phyloP scores from a whole-genome alignment of 1,140 invertebrate species.

The Conopomorpha cramerella region DNA sequence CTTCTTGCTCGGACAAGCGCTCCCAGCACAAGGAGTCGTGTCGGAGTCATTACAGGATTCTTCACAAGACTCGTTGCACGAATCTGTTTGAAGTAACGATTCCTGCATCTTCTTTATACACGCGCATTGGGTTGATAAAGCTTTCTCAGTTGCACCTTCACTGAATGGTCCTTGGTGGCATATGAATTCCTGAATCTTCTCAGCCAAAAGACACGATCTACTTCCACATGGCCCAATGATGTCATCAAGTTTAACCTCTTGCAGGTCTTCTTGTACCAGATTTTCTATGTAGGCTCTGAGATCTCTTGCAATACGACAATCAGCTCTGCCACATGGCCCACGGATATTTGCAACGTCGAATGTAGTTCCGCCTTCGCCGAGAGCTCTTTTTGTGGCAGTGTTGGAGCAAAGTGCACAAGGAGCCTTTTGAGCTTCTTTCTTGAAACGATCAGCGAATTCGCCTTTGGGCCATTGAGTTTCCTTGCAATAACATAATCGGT shows the following conservation, averaged over 20 bases:
- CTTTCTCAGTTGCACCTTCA: conserved; percentile 19
- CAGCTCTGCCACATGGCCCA: conserved; percentile 42
- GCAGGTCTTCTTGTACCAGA: conserved; percentile 38
- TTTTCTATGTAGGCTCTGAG: conserved; percentile 44
- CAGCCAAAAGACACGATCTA: conserved; percentile 32
- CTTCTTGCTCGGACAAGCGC: conserved; percentile 21
- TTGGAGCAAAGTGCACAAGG: conserved; percentile 37
- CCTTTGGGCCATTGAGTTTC: conserved; percentile 34
- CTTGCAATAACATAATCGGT: conserved; percentile 41
- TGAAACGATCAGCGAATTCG: conserved; percentile 30
- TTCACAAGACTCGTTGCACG: conserved; percentile 26
- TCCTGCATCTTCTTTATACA: conserved; percentile 40
- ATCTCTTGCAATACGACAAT: conserved; percentile 43
- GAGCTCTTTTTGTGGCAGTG: conserved; percentile 17
- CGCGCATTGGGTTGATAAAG: conserved; percentile 36
- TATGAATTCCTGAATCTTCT: conserved; percentile 38
- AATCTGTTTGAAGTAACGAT: too few relatives aligned
- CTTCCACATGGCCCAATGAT: conserved; percentile 50
- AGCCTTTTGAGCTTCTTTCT: conserved; percentile 21
- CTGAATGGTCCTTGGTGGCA: conserved; percentile 32
- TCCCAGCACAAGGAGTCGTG: conserved; percentile 19
- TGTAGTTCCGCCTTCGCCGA: conserved; percentile 13
- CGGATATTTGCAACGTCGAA: conserved; percentile 46
- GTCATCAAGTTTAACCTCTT: conserved; percentile 31
- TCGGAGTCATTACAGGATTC: conserved; percentile 18